These are phyloP conservation scores for Manis javanica DNA, from an alignment of 2,797 vertebrate species.

Conservation along the genomic window DNA sequence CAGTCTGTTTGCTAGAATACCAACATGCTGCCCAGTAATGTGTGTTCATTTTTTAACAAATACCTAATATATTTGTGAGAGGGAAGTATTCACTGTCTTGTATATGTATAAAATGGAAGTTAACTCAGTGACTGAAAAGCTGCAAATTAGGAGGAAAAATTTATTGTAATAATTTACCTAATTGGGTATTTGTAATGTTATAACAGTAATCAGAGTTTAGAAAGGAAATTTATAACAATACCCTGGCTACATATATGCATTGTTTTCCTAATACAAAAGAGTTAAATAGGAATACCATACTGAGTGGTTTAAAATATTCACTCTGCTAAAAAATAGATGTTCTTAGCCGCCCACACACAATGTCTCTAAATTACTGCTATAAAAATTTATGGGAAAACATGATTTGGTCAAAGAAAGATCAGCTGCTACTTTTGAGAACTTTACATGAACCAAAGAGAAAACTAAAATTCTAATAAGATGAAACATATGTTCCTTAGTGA, in stretches of 20 bases:
- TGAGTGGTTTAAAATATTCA: slow-evolving; percentile 86
- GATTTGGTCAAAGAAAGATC: slow-evolving; percentile 86
- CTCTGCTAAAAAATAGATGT: slow-evolving; percentile 86
- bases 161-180: slow-evolving; percentile 56
- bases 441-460: slow-evolving; percentile 60
- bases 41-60: not conserved
- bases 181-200: slow-evolving; percentile 47
- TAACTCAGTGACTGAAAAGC: slow-evolving; percentile 43
- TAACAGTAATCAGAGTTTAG: slow-evolving; percentile 36
- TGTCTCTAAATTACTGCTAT: slow-evolving; percentile 84
- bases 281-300: slow-evolving; percentile 80
- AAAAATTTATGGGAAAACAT: slow-evolving; percentile 84
- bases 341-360: slow-evolving; percentile 84
- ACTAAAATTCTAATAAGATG: slow-evolving; percentile 29
- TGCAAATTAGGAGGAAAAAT: slow-evolving; percentile 20
- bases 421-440: slow-evolving; percentile 82
- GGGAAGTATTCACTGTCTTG: not conserved
- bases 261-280: slow-evolving; percentile 76
- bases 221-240: not conserved
- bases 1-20: slow-evolving; percentile 33
- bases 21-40: not conserved
- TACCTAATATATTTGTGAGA: slow-evolving; percentile 19
- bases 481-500: not conserved
- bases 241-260: slow-evolving; percentile 32
- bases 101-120: slow-evolving; percentile 5